These are phyloP conservation scores for Siniperca obscura DNA, from an alignment of 2,797 vertebrate genomes.

Conservation along the genomic window DNA sequence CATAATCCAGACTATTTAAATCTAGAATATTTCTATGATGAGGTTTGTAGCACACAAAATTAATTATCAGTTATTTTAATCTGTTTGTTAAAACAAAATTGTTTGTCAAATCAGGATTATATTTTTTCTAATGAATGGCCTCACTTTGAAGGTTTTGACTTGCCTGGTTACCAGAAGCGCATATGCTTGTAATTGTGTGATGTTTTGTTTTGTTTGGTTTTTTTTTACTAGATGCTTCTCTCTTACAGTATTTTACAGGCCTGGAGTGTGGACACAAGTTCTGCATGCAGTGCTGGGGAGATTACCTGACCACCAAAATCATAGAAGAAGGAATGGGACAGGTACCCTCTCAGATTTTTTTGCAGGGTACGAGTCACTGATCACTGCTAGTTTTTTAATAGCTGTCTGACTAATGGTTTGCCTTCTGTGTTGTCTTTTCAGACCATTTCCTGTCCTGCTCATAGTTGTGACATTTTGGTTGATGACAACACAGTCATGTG, in stretches of 20 bases:
- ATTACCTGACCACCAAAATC: slow-evolving; percentile 99
- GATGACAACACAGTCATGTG: slow-evolving; percentile 99
- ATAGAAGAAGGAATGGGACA: slow-evolving; percentile 99
- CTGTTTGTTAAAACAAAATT: background rate
- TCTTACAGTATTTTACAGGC: slow-evolving; percentile 96
- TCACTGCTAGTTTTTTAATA: background rate
- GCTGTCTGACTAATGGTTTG: slow-evolving; percentile 33
- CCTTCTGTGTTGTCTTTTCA: slow-evolving; percentile 77
- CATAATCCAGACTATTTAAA: background rate
- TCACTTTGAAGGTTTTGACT: background rate
- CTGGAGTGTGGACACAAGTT: slow-evolving; percentile 99
- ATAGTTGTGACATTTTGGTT: slow-evolving; percentile 99
- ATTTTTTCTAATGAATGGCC: background rate
- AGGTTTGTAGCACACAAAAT: background rate
- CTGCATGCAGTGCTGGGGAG: slow-evolving; percentile 99
- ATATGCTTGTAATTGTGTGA: background rate
- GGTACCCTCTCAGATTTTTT: slow-evolving; percentile 82
- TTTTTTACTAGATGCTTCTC: slow-evolving; percentile 46
- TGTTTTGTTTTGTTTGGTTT: background rate
- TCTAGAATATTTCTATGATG: background rate
- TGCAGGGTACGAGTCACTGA: background rate
- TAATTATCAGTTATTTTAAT: background rate
- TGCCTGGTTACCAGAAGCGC: background rate
- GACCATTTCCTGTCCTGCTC: slow-evolving; percentile 99
- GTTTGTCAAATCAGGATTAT: background rate